Evolutionary conservation across 2,797 vertebrate species (phyloP).

Genomic region (Austrolebias charrua): DNA sequence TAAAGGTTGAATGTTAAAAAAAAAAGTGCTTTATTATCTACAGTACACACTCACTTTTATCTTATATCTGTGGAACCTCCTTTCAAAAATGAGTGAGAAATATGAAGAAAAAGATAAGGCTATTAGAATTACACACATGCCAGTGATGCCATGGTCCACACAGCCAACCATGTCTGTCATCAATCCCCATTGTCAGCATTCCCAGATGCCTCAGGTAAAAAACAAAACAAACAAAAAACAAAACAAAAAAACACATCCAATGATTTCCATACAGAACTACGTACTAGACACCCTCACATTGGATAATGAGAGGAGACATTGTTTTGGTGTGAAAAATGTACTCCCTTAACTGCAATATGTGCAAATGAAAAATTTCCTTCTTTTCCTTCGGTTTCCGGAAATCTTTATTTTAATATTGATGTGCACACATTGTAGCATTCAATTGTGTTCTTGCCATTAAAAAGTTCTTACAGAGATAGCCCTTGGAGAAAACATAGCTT

Average conservation of each 20-base stretch:
- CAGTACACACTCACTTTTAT: slow-evolving; percentile 14
- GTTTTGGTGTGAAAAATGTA: slow-evolving; percentile 13
- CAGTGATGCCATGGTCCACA: slow-evolving; percentile 28
- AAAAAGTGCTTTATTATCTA: slow-evolving; percentile 22
- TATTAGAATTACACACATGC: slow-evolving; percentile 54
- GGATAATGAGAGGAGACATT: slow-evolving; percentile 23
- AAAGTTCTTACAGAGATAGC: slow-evolving; percentile 50
- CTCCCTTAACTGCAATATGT: slow-evolving; percentile 16
- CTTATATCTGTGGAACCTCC: slow-evolving; percentile 6
- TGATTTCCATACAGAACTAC: slow-evolving; percentile 17
- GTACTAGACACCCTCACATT: slow-evolving; percentile 13
- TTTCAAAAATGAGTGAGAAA: slow-evolving; percentile 2
- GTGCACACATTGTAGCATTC: slow-evolving; percentile 28
- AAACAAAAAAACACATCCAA: slow-evolving; percentile 18
- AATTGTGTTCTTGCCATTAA: slow-evolving; percentile 43
- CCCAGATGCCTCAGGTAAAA: slow-evolving; percentile 11
- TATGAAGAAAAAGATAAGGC: slow-evolving; percentile 11
- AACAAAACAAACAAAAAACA: background rate
- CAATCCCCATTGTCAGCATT: slow-evolving; percentile 32
- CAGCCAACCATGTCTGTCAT: slow-evolving; percentile 27
- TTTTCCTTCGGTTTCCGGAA: background rate
- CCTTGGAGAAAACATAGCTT: slow-evolving; percentile 72
- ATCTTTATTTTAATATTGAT: slow-evolving; percentile 16
- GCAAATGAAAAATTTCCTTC: slow-evolving; percentile 23
- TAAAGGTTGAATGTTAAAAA: too few relatives aligned